Conservation (phyloP, 1,140 invertebrate genomes). For the Anagrus nilaparvatae region DNA sequence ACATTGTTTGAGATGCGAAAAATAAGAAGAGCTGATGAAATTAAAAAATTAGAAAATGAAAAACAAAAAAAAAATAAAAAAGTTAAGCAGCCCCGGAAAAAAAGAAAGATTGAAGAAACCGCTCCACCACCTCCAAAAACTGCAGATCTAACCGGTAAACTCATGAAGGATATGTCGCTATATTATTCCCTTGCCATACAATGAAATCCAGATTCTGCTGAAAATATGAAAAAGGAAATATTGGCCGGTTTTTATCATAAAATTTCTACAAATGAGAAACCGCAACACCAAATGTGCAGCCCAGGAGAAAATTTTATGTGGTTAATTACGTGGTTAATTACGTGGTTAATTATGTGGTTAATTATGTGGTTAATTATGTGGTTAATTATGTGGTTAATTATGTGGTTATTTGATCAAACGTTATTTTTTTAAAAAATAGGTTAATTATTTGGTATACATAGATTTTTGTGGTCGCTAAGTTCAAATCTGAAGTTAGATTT, state of each 20-base stretch:
- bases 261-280: slow-evolving; percentile 12
- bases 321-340: too few relatives aligned
- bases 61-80: not conserved
- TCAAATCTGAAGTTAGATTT: too few relatives aligned
- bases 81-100: not conserved
- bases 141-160: slow-evolving; percentile 1
- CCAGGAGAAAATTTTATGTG: too few relatives aligned
- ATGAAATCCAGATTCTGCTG: slow-evolving; percentile 5
- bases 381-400: too few relatives aligned
- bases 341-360: too few relatives aligned
- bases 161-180: slow-evolving; percentile 1
- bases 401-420: too few relatives aligned
- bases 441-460: too few relatives aligned
- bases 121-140: not conserved
- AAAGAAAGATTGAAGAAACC: not conserved
- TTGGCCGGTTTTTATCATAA: slow-evolving; percentile 5
- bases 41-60: not conserved
- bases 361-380: too few relatives aligned
- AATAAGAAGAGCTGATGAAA: too few relatives aligned
- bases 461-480: too few relatives aligned
- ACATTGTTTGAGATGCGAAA: too few relatives aligned
- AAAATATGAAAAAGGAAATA: slow-evolving; percentile 5
- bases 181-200: slow-evolving; percentile 6
- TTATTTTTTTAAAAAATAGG: too few relatives aligned
- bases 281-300: slow-evolving; percentile 12